Conservation (phyloP, 1,140 invertebrate genomes). For the Drosophila willistoni region DNA sequence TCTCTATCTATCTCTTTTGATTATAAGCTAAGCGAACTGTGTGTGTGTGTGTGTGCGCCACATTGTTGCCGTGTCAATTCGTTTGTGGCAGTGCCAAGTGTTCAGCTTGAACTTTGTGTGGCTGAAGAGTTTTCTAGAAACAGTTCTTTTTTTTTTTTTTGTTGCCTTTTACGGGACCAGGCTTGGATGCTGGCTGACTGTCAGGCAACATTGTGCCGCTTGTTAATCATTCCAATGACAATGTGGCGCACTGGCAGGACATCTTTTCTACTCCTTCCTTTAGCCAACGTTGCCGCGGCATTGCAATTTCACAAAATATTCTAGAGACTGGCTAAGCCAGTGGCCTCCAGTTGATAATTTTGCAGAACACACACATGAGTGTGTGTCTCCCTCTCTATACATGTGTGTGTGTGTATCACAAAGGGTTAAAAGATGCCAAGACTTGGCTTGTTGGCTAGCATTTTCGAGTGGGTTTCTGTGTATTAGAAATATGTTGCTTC, state of each 20-base stretch:
- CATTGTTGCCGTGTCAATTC: slow-evolving; percentile 71
- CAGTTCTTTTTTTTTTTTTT: background rate
- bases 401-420: background rate
- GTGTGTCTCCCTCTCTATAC: background rate
- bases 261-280: background rate
- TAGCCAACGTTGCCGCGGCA: slow-evolving; percentile 14
- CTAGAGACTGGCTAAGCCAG: slow-evolving; percentile 38
- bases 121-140: slow-evolving; percentile 32
- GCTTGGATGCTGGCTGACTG: slow-evolving; percentile 28
- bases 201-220: slow-evolving; percentile 41
- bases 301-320: slow-evolving; percentile 17
- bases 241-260: slow-evolving; percentile 33
- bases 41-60: slow-evolving; percentile 28
- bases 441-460: background rate
- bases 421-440: slow-evolving; percentile 2
- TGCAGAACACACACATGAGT: background rate
- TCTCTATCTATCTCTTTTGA: slow-evolving; percentile 44
- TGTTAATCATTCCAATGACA: slow-evolving; percentile 68
- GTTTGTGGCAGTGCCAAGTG: slow-evolving; percentile 56
- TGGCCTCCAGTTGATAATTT: slow-evolving; percentile 25
- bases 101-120: slow-evolving; percentile 56
- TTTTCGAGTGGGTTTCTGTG: slow-evolving; percentile 3
- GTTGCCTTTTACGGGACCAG: background rate
- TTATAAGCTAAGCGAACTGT: slow-evolving; percentile 51
- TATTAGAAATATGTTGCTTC: slow-evolving; percentile 25